Percentiles rank a stretch among this genome's conserved stretches.
Conservation (phyloP, 2,888 invertebrate species). For the Noctuana brunneofusca region DNA sequence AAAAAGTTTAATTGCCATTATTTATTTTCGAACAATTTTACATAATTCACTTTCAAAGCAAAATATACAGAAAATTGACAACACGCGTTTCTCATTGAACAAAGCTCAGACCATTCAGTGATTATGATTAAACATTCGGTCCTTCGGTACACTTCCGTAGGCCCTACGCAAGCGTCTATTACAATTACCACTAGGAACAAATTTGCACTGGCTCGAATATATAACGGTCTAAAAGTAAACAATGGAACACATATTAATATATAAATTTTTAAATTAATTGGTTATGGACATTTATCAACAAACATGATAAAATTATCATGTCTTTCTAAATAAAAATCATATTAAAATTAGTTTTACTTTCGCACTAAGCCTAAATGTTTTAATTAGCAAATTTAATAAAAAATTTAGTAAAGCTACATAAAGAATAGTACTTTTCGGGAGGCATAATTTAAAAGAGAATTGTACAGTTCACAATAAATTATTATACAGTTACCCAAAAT, state of each 20-base stretch:
- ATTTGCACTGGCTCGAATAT: conserved; percentile 37
- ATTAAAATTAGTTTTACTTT: neutral
- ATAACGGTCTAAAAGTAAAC: conserved; percentile 20
- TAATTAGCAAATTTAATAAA: neutral
- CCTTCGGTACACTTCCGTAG: conserved; percentile 27
- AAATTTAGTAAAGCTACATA: neutral
- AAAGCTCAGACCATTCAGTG: neutral
- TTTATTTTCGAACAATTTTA: conserved; percentile 33
- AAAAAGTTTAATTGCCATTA: conserved; percentile 14
- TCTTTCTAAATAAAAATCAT: too few species aligned
- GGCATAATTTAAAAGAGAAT: neutral
- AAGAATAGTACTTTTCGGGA: too few species aligned
- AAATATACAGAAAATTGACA: conserved; percentile 45
- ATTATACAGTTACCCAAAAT: too few species aligned
- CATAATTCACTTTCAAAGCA: conserved; percentile 40
- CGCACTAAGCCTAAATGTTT: neutral
- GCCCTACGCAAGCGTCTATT: conserved; percentile 39
- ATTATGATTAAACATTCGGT: neutral
- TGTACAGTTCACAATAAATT: too few species aligned
- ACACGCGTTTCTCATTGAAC: conserved; percentile 2
- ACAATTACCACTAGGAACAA: conserved; percentile 38
- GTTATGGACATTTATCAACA: too few species aligned
- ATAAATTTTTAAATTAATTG: too few species aligned
- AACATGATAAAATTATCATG: too few species aligned
- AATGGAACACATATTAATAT: neutral